Evolutionary conservation across 1,140 invertebrate genomes (phyloP).

Genomic region (Drosophila lacertosa): DNA sequence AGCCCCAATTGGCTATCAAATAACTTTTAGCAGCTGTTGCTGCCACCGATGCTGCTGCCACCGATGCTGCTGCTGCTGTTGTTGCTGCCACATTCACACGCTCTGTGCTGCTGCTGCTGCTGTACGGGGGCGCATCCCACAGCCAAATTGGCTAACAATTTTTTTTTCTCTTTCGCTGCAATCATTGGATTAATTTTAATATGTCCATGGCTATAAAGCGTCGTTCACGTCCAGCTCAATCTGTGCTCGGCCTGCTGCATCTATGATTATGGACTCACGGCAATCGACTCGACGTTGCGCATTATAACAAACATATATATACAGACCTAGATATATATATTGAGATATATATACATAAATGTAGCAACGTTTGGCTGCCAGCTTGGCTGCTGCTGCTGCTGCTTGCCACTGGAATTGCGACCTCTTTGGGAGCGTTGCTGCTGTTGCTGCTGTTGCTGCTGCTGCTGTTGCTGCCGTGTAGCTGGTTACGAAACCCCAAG

Average conservation of each 20-base stretch:
- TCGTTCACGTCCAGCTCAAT: conserved; percentile 66
- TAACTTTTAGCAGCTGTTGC: conserved; percentile 54
- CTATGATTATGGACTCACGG: conserved; percentile 80
- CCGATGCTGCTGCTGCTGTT: conserved; percentile 30
- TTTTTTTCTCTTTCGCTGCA: conserved; percentile 49
- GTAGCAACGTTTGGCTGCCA: conserved; percentile 72
- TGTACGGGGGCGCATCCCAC: conserved; percentile 23
- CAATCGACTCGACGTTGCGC: conserved; percentile 59
- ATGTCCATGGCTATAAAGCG: conserved; percentile 73
- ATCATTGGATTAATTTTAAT: conserved; percentile 83
- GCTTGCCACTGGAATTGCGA: conserved; percentile 79
- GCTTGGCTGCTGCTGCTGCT: conserved; percentile 47
- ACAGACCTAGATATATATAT: conserved; percentile 1
- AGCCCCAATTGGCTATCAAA: conserved; percentile 62
- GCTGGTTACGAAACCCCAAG: conserved; percentile 83
- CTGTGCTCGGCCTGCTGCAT: conserved; percentile 62
- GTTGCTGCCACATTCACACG: conserved; percentile 55
- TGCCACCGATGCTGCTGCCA: conserved; percentile 32
- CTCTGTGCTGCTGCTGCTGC: conserved; percentile 20
- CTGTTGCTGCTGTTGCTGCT: conserved; percentile 45
- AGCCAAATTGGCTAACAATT: conserved; percentile 4
- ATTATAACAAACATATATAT: conserved; percentile 23
- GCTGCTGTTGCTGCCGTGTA: conserved; percentile 36
- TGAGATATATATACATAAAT: conserved; percentile 56
- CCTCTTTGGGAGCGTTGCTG: conserved; percentile 69